Base-by-base conservation (phyloP, 2,888 invertebrate species). In the Lysandra coridon region DNA sequence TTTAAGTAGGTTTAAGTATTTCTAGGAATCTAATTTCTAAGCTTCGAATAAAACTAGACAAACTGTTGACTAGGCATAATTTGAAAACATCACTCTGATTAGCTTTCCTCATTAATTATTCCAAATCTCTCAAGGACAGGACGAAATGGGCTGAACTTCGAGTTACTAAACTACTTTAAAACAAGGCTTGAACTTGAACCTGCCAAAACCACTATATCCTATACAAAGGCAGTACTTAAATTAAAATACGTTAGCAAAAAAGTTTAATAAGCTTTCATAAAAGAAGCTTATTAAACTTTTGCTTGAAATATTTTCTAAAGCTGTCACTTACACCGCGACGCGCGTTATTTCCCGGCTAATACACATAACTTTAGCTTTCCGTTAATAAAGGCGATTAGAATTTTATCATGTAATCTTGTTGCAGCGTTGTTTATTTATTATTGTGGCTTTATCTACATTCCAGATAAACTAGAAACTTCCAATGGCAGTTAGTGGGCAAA, bases 381-480 rank as follows among this genome's bases (percentile, higher is more conserved):
- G 69, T 64, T 64, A 64, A 64, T 69, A 69, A 37, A 17, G 14
- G 33, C 69, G 33, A 69, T 69, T 69, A 69, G 33, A 69, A 33
- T 33, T 69, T 64, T 30, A 64, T 64, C 30, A 23, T 30, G 64
- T 64, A 64, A 64, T 23, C 64, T 64, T 30, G 30, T 64, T 64
- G 64, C 64, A 64, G 64, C 64, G 30, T 23, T 62, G 62, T 64
- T 64, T 64, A 30, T 64, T 64, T 64, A 64, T 64, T 10, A 30
- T 10, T 30, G 64, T 23, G 64, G 64, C 64, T 64, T 64, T 64
- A 64, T 64, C 64, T 30, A 23, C 23, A 23, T 30, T 64, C 30
- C 3, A 30, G 12, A 64, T 30, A 64, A 64, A 30, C 64, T 64
- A 64, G 64, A 64, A 62, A 6, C 62, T 64, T 64, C 64, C 10